Percentiles rank a stretch among this genome's conserved stretches.
These are phyloP conservation scores for Phyto melanocephala DNA, from an alignment of 2,888 invertebrate genomes.

Conservation along the genomic window DNA sequence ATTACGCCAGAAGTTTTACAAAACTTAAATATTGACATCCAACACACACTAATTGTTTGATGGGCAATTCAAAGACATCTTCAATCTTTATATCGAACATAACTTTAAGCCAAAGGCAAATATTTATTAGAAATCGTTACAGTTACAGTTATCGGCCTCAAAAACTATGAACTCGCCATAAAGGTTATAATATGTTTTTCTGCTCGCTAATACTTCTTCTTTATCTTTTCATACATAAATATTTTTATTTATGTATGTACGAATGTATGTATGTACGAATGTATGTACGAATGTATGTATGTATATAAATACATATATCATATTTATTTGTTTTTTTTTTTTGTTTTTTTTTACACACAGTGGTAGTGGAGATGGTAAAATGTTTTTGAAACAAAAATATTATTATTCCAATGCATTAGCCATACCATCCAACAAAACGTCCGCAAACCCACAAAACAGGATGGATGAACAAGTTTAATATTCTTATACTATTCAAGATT, in stretches of 20 bases:
- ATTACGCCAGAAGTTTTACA: too few species aligned
- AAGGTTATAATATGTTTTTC: constrained; percentile 1
- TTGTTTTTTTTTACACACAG: neutral
- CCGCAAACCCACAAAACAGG: constrained; percentile 45
- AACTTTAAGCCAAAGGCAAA: neutral
- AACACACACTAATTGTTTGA: neutral
- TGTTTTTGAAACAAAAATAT: constrained; percentile 2
- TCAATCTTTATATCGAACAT: neutral
- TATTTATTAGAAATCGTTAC: neutral
- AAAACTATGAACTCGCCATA: neutral
- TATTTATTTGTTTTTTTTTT: neutral
- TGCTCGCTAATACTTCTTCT: neutral
- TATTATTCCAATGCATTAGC: constrained; percentile 55
- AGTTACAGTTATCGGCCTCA: neutral
- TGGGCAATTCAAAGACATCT: neutral
- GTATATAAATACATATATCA: too few species aligned
- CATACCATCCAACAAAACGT: constrained; percentile 45
- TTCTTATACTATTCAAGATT: too few species aligned
- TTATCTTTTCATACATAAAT: neutral
- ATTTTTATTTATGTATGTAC: neutral
- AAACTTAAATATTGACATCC: too few species aligned
- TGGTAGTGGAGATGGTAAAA: neutral
- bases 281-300: too few species aligned
- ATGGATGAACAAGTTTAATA: constrained; percentile 42
- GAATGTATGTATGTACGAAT: too few species aligned